Evolutionary conservation across 2,888 invertebrate species (phyloP).

Genomic region (Dorcus hopei): DNA sequence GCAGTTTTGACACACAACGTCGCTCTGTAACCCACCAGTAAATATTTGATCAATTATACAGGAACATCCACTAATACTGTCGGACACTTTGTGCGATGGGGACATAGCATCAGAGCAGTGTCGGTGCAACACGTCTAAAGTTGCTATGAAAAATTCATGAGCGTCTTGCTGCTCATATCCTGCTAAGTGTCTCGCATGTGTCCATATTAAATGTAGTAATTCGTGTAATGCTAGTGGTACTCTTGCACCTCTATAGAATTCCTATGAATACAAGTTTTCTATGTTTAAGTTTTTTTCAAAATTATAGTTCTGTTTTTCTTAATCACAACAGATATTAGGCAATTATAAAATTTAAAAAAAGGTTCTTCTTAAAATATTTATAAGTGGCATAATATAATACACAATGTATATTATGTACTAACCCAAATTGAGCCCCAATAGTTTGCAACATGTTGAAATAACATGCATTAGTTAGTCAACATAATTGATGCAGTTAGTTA

Average conservation of each 20-base stretch:
- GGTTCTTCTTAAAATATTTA: too few species aligned
- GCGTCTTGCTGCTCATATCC: conserved; percentile 98
- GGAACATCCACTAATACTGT: conserved; percentile 60
- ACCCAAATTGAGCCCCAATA: too few species aligned
- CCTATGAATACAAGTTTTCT: conserved; percentile 47
- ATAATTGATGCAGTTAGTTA: too few species aligned
- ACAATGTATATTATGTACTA: too few species aligned
- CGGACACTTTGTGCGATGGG: conserved; percentile 16
- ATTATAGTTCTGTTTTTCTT: too few species aligned
- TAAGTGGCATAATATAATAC: too few species aligned
- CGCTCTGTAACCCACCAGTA: conserved; percentile 92
- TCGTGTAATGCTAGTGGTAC: conserved; percentile 86
- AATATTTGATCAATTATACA: conserved; percentile 98
- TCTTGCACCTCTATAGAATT: conserved; percentile 90
- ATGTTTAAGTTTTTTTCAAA: too few species aligned
- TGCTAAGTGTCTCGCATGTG: conserved; percentile 90
- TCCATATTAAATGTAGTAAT: conserved; percentile 91
- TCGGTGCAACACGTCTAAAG: conserved; percentile 87
- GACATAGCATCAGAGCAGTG: conserved; percentile 56
- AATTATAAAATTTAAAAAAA: not conserved
- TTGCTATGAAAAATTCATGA: conserved; percentile 97
- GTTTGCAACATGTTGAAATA: too few species aligned
- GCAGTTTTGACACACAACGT: conserved; percentile 94
- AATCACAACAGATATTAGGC: too few species aligned
- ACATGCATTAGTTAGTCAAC: too few species aligned